Percentiles rank a stretch among this genome's conserved stretches.
Evolutionary conservation across 1,140 invertebrate species (phyloP).

Genomic region (Drosophila persimilis): DNA sequence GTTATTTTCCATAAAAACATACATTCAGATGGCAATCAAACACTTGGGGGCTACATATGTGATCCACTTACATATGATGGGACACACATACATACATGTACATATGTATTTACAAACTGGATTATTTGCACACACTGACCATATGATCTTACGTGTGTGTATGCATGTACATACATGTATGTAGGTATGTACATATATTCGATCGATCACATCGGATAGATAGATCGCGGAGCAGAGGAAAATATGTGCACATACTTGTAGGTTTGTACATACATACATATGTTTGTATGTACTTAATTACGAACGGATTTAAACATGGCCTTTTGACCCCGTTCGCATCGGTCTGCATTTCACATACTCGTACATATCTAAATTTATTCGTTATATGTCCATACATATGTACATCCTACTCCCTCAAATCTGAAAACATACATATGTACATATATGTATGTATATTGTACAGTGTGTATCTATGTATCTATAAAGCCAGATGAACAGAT

Average conservation of each 20-base stretch:
- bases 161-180: neutral
- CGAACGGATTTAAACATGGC: slow-evolving; percentile 6
- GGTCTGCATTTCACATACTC: too few relatives aligned
- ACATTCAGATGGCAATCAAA: slow-evolving; percentile 22
- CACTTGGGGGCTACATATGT: slow-evolving; percentile 26
- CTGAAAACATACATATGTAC: too few relatives aligned
- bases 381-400: too few relatives aligned
- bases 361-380: too few relatives aligned
- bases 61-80: slow-evolving; percentile 6
- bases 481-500: too few relatives aligned
- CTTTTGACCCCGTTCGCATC: slow-evolving; percentile 2
- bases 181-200: neutral
- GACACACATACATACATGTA: slow-evolving; percentile 1
- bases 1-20: slow-evolving; percentile 12
- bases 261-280: too few relatives aligned
- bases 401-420: too few relatives aligned
- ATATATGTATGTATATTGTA: too few relatives aligned
- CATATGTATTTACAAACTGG: slow-evolving; percentile 14
- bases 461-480: too few relatives aligned
- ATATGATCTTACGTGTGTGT: neutral
- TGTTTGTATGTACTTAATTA: neutral
- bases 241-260: neutral
- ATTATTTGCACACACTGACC: slow-evolving; percentile 16
- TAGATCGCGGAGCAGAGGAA: neutral
- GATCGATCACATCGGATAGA: slow-evolving; percentile 11